Base-by-base conservation (phyloP, 2,888 invertebrate genomes). In the Mamestra brassicae region DNA sequence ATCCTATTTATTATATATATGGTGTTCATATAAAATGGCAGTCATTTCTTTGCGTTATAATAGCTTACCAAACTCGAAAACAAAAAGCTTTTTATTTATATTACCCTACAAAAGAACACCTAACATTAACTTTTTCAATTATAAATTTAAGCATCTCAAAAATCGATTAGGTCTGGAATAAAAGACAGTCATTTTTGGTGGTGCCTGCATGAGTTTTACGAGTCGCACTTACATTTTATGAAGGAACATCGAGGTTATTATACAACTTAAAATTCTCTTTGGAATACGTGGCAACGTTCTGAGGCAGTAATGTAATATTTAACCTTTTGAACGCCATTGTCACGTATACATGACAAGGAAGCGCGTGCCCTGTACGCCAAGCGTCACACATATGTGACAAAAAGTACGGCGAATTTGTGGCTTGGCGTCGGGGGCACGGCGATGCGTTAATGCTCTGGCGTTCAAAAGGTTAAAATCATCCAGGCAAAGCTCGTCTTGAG, bases 181-280 rank as follows among this genome's bases (percentile, higher is more conserved):
- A 67, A 74, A 26, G 10, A 42, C 6, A 3, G n/a, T n/a, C 0
- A 36, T 11, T n/a, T 66, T 38, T 42, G 45, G 13, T 47, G 4
- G 11, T 70, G 58, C 57, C 47, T 47, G 36, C n/a, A 7, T n/a
- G 36, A 11, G 47, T 58, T 65, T 81, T 62, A 81, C 47, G 64
- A 76, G 26, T 55, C 8, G 26, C 61, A 58, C 47, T 69, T 67
- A 55, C 7, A 50, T 68, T 75, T 58, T 54, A 64, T 47, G 10
- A 50, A 55, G 55, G 11, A 26, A 17, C 50, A 52, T 69, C 52
- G 38, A 65, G 11, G n/a, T 38, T 26, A 42, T 50, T 47, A 67
- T 55, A 63, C 36, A 63, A 68, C 34, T 57, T 65, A n/a, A 80
- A 71, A 80, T 67, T 52, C 67, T 11, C 64, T 65, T 68, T 42